Conservation (phyloP, 2,113 vertebrate species). For the Chloropsis cyanopogon region DNA sequence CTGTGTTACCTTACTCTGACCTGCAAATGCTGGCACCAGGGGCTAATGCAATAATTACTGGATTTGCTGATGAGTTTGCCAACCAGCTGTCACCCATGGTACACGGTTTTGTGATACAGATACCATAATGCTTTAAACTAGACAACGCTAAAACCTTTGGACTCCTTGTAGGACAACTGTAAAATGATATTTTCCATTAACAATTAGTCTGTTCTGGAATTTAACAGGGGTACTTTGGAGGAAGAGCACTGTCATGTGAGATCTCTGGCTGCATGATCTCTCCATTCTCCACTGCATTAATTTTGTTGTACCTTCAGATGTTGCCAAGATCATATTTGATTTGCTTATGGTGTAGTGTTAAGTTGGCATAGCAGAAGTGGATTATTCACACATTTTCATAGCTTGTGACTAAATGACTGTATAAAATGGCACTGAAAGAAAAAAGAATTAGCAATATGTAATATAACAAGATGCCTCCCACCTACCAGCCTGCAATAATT, state of each 20-base stretch:
- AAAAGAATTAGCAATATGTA: not conserved
- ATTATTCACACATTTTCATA: conserved; percentile 2
- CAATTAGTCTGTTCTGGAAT: not conserved
- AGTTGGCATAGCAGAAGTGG: not conserved
- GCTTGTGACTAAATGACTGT: not conserved
- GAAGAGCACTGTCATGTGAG: not conserved
- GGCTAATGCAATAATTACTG: not conserved
- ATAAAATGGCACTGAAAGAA: not conserved
- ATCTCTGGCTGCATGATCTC: not conserved
- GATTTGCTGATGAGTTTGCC: not conserved
- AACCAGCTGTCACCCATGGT: not conserved
- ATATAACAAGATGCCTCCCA: not conserved
- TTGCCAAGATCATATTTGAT: not conserved
- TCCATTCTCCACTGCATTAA: not conserved
- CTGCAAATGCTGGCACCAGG: not conserved
- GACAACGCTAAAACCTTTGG: not conserved
- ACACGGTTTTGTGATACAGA: not conserved
- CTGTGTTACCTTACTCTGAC: not conserved
- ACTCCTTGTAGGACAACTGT: not conserved
- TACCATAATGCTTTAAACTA: not conserved
- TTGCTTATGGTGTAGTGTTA: not conserved
- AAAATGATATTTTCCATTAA: not conserved
- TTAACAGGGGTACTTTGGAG: not conserved
- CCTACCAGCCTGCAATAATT: not conserved
- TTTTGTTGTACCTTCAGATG: not conserved